A percentile compares a stretch with the other conserved stretches of the same genome.
Evolutionary conservation across 2,797 vertebrate genomes (phyloP).

Genomic region (Sebastes oblongus): DNA sequence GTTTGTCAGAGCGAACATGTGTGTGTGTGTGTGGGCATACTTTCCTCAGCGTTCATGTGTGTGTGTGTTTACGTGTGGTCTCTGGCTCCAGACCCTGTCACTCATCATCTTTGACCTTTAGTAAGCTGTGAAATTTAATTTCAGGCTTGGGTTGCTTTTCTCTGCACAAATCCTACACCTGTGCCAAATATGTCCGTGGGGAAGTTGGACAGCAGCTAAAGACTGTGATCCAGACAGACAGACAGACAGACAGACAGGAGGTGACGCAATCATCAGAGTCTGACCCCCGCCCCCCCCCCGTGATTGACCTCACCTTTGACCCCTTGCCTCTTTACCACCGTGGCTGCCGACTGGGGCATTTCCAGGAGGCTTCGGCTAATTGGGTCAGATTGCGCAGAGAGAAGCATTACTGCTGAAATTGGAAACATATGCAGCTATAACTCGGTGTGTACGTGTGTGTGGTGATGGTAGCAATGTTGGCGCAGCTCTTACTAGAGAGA

Average conservation of each 20-base stretch:
- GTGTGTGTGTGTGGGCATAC: constrained; percentile 16
- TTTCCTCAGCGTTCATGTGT: background rate
- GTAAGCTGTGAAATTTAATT: constrained; percentile 68
- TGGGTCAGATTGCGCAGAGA: constrained; percentile 76
- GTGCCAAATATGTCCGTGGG: constrained; percentile 41
- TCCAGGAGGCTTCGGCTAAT: constrained; percentile 77
- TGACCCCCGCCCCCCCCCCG: background rate
- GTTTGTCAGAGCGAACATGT: constrained; percentile 55
- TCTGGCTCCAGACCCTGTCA: constrained; percentile 44
- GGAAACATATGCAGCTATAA: constrained; percentile 73
- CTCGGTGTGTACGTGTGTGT: constrained; percentile 21
- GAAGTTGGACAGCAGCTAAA: constrained; percentile 20
- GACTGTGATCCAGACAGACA: constrained; percentile 9
- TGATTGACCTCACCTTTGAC: constrained; percentile 68
- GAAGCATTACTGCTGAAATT: constrained; percentile 77
- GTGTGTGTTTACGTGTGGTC: constrained; percentile 50
- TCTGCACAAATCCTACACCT: constrained; percentile 53
- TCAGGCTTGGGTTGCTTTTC: constrained; percentile 51
- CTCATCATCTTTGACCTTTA: constrained; percentile 62
- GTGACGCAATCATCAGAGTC: constrained; percentile 44
- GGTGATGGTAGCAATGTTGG: constrained; percentile 4
- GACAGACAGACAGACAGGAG: constrained; percentile 23
- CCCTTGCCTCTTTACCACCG: constrained; percentile 68
- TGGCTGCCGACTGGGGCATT: constrained; percentile 64
- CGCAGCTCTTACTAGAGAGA: background rate